Base-by-base conservation (phyloP, 2,888 invertebrate species). In the Encarsia formosa region DNA sequence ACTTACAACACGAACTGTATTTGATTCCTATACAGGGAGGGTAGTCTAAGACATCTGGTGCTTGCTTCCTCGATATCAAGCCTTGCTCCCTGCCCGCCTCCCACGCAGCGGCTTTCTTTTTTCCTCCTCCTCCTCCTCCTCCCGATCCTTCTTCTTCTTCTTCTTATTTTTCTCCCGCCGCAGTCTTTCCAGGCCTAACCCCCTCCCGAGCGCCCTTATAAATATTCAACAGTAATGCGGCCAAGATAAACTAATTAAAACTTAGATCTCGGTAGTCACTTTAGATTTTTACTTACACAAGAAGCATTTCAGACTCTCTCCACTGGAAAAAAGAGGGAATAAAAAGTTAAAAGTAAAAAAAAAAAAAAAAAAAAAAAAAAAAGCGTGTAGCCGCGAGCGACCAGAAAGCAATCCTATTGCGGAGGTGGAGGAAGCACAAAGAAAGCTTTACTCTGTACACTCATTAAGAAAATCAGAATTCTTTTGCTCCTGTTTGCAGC, bases 191-290 rank as follows among this genome's bases (percentile, higher is more conserved):
- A 18, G 9, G 15, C 26, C 19, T 50, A 58, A 52, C 48, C 55
- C 57, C 54, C 59, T 62, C 63, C 47, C 59, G 50, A 44, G 26
- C 55, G 44, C 54, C 69, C 71, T 73, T 70, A 73, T 73, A 73
- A 73, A 74, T 74, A 74, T 74, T 73, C 73, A 74, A 73, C 73
- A 72, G 71, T 71, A 71, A 74, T 69, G 71, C 73, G 72, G 72
- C 72, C 70, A 73, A 74, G 73, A 74, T 74, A 74, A 73, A 74
- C 73, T 73, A 73, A 73, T 73, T 73, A 73, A 73, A 73, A 73
- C 73, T 73, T 73, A 73, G 73, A 73, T 73, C 72, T 73, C 69
- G 73, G 73, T 73, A 73, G 72, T 73, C 72, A 73, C 73, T 73
- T 73, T 73, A 72, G 72, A 73, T 73, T 73, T 73, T 73, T 73